A percentile compares a stretch with the other conserved stretches of the same genome.
phyloP scores from a whole-genome alignment of 2,797 vertebrate species.

The Balearica regulorum region DNA sequence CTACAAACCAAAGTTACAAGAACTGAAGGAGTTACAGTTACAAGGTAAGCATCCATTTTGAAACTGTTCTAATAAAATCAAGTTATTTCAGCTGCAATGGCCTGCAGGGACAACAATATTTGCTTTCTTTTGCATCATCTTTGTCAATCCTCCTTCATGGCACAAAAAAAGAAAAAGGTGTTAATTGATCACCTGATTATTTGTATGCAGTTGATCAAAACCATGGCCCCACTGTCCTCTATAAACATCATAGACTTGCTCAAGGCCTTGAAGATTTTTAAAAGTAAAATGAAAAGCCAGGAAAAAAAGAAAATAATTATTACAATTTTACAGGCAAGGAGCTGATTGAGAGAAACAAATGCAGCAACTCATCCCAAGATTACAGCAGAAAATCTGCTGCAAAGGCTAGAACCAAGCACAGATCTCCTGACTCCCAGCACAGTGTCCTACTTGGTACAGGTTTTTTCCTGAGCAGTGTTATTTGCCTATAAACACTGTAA shows the following conservation, averaged over 20 bases:
- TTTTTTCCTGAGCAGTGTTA: neutral
- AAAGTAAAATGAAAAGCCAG: neutral
- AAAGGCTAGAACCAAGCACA: neutral
- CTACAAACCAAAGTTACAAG: neutral
- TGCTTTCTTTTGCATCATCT: conserved; percentile 31
- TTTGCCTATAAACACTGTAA: neutral
- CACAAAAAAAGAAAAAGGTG: neutral
- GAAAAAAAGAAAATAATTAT: neutral
- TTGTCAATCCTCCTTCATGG: neutral
- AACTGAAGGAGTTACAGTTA: neutral
- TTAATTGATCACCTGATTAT: neutral
- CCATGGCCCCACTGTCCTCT: neutral
- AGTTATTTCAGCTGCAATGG: conserved; percentile 52
- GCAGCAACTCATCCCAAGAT: neutral
- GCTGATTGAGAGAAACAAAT: neutral
- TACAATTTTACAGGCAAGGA: neutral
- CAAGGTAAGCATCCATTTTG: conserved; percentile 31
- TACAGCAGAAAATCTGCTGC: neutral
- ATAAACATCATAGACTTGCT: neutral
- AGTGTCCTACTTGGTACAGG: neutral
- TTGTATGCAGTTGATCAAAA: neutral
- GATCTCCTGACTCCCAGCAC: neutral
- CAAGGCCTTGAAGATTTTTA: neutral
- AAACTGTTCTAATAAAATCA: conserved; percentile 28
- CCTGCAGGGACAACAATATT: conserved; percentile 32